phyloP scores from a whole-genome alignment of 2,888 invertebrate species.

The Chydorus sphaericus region DNA sequence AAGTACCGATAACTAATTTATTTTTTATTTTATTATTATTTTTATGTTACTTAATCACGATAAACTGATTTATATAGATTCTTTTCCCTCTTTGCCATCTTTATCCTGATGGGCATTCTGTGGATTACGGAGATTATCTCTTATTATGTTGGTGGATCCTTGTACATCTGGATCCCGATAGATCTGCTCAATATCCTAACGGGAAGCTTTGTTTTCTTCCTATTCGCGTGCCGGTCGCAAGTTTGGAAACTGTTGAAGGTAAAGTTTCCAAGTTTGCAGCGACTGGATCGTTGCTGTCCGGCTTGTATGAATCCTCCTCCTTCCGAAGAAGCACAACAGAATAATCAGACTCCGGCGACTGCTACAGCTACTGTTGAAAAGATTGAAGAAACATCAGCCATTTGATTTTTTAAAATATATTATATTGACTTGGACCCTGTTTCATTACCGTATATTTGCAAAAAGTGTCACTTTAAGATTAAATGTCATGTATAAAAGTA shows the following conservation, averaged over 20 bases:
- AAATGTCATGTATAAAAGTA: too few species aligned
- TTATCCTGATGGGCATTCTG: slow-evolving; percentile 21
- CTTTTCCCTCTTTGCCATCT: slow-evolving; percentile 20
- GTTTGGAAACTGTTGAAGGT: slow-evolving; percentile 12
- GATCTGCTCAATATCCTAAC: slow-evolving; percentile 20
- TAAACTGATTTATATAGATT: slow-evolving; percentile 16
- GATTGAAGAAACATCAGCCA: too few species aligned
- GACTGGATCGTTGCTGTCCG: neutral
- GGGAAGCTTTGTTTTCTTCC: slow-evolving; percentile 25
- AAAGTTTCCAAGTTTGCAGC: neutral
- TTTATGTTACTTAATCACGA: neutral
- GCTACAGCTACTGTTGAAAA: too few species aligned
- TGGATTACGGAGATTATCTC: slow-evolving; percentile 22
- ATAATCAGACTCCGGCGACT: too few species aligned
- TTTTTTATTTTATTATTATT: neutral
- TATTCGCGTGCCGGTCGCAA: slow-evolving; percentile 26
- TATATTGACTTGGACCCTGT: too few species aligned
- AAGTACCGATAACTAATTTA: slow-evolving; percentile 1
- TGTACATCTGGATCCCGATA: slow-evolving; percentile 18
- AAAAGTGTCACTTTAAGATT: too few species aligned
- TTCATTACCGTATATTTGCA: too few species aligned
- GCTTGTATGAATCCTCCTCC: too few species aligned
- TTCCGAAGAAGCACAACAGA: too few species aligned
- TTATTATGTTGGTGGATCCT: slow-evolving; percentile 19
- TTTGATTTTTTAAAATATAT: too few species aligned